phyloP scores from a whole-genome alignment of 2,113 vertebrate genomes.

The Tragulus kanchil region DNA sequence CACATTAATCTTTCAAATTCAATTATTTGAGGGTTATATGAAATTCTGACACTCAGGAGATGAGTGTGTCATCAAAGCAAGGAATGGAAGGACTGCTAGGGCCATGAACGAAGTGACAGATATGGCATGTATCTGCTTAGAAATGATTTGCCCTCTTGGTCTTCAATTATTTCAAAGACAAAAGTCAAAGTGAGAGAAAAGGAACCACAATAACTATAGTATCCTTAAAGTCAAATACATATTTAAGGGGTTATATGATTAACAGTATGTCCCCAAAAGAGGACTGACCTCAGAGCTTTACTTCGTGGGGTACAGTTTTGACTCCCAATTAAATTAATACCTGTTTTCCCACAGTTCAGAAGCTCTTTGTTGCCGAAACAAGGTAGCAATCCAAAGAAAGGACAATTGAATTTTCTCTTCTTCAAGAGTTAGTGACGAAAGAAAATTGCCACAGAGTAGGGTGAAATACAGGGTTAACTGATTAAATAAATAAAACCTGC shows the following conservation, averaged over 20 bases:
- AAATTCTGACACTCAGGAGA: background rate
- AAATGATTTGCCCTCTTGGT: background rate
- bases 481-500: constrained; percentile 1
- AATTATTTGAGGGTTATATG: background rate
- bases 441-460: background rate
- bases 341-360: background rate
- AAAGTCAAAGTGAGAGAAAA: background rate
- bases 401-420: background rate
- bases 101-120: background rate
- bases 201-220: background rate
- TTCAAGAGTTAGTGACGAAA: constrained; percentile 11
- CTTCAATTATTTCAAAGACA: background rate
- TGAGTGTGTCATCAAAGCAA: background rate
- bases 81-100: background rate
- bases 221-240: background rate
- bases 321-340: background rate
- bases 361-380: constrained; percentile 3
- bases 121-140: background rate
- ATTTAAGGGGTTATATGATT: background rate
- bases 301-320: background rate
- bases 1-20: background rate
- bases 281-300: background rate
- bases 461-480: background rate
- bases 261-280: background rate
- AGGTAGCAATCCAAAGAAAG: background rate